Evolutionary conservation across 2,113 vertebrate genomes (phyloP).

Genomic region (Carollia perspicillata): DNA sequence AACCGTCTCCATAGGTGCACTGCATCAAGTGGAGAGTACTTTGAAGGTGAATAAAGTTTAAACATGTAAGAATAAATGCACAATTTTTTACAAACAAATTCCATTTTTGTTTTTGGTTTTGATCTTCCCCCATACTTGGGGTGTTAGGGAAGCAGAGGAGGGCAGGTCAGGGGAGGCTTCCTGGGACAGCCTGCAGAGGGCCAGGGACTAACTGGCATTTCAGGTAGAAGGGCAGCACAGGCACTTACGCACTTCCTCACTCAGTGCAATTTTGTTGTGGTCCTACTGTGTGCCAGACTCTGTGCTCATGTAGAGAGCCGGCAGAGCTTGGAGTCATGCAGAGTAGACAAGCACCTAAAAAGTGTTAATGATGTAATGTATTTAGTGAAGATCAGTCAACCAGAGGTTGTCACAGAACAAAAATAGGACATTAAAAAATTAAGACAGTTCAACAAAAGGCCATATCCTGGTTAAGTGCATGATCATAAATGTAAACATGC

Average conservation of each 20-base stretch:
- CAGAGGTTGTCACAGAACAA: neutral
- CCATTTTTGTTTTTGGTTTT: too few species aligned
- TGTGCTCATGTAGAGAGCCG: neutral
- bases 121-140: too few species aligned
- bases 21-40: too few species aligned
- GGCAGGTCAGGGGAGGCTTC: neutral
- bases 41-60: too few species aligned
- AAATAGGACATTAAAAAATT: neutral
- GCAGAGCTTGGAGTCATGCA: neutral
- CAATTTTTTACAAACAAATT: too few species aligned
- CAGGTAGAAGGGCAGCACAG: neutral
- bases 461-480: neutral
- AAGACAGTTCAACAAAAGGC: neutral
- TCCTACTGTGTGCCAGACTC: neutral
- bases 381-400: neutral
- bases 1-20: too few species aligned
- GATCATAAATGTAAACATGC: neutral
- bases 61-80: too few species aligned
- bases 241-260: neutral
- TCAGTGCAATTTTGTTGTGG: neutral
- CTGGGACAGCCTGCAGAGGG: neutral
- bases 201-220: neutral
- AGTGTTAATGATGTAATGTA: neutral
- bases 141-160: neutral
- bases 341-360: neutral